Evolutionary conservation across 2,113 vertebrate genomes (phyloP).

Genomic region (Genyomyrus donnyi): DNA sequence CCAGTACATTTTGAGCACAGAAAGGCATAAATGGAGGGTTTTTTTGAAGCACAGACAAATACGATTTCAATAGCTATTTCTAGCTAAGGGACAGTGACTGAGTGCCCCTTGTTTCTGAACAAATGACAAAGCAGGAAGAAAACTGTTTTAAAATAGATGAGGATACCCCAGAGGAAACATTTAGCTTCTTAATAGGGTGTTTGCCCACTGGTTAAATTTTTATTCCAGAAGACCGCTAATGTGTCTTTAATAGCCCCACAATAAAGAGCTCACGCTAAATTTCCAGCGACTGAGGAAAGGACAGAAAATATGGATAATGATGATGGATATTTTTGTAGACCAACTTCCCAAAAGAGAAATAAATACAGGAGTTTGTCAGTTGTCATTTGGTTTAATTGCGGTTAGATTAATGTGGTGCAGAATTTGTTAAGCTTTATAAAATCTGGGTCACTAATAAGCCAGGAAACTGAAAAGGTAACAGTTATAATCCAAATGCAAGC

Average conservation of each 20-base stretch:
- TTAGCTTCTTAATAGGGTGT: conserved; percentile 17
- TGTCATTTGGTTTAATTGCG: neutral
- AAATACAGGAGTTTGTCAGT: neutral
- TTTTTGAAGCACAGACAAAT: neutral
- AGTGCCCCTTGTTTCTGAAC: neutral
- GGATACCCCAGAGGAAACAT: conserved; percentile 14
- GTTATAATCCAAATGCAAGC: neutral
- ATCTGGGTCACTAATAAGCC: neutral
- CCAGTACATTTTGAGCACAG: neutral
- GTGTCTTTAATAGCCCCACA: conserved; percentile 11
- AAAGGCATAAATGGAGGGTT: neutral
- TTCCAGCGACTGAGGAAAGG: neutral
- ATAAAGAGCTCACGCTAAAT: neutral
- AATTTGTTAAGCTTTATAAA: neutral
- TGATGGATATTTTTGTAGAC: conserved; percentile 1
- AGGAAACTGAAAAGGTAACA: neutral
- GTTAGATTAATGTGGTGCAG: neutral
- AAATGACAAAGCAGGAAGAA: neutral
- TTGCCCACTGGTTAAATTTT: conserved; percentile 15
- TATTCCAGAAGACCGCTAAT: conserved; percentile 5
- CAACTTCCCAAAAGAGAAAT: neutral
- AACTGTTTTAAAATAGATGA: neutral
- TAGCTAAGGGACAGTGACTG: neutral
- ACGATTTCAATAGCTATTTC: neutral
- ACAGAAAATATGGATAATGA: conserved; percentile 10